A percentile compares a stretch with the other conserved stretches of the same genome.
Conservation (phyloP, 1,140 invertebrate species). For the Lerema accius region DNA sequence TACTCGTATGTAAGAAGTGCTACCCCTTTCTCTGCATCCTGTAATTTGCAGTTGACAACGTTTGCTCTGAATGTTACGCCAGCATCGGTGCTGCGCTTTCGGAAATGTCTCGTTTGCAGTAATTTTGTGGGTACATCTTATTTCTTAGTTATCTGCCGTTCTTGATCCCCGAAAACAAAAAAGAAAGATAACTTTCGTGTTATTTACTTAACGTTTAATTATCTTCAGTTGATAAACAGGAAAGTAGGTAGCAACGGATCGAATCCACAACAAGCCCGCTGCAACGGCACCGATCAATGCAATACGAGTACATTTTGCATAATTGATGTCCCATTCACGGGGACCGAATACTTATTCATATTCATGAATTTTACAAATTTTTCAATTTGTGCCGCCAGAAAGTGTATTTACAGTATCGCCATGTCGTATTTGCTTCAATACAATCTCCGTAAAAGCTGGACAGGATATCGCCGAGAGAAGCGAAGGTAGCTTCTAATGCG, state of each 20-base stretch:
- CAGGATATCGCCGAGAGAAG: constrained; percentile 46
- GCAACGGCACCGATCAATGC: constrained; percentile 60
- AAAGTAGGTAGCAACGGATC: constrained; percentile 49
- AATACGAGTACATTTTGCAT: constrained; percentile 76
- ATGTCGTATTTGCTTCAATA: constrained; percentile 67
- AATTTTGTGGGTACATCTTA: neutral
- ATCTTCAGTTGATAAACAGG: constrained; percentile 44
- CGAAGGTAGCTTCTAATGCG: constrained; percentile 61
- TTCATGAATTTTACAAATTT: constrained; percentile 81
- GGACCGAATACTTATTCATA: constrained; percentile 77
- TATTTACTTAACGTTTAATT: constrained; percentile 2
- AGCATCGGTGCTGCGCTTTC: neutral
- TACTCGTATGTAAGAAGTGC: constrained; percentile 49
- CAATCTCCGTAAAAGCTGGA: constrained; percentile 72
- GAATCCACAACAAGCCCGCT: constrained; percentile 50
- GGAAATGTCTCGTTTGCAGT: constrained; percentile 1
- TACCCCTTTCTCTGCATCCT: constrained; percentile 39
- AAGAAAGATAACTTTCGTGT: no score
- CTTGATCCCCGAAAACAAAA: no score
- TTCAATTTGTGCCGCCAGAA: constrained; percentile 75
- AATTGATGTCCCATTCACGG: constrained; percentile 78
- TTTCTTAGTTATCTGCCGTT: neutral
- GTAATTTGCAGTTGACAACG: constrained; percentile 65
- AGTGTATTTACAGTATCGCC: constrained; percentile 73
- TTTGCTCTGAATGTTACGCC: constrained; percentile 40